Percentiles rank a stretch among this genome's conserved stretches.
Conservation (phyloP, 2,797 vertebrate genomes). For the Caiman crocodilus region DNA sequence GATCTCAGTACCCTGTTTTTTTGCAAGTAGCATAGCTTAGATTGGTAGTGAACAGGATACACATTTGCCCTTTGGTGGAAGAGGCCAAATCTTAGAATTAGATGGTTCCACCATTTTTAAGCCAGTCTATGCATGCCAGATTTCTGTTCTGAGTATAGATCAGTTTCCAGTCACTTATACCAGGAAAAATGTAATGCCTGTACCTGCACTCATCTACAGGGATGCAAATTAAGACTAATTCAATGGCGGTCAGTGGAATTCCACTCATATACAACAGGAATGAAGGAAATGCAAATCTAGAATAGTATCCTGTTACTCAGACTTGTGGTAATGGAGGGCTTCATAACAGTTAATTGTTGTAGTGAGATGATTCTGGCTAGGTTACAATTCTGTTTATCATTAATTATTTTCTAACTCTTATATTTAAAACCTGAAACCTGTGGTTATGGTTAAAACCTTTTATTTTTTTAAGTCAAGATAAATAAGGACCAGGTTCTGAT, state of each 20-base stretch:
- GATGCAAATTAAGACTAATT: background rate
- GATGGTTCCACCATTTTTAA: too few relatives aligned
- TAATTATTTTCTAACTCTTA: background rate
- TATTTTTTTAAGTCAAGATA: background rate
- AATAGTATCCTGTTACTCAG: background rate
- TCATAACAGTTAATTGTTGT: background rate
- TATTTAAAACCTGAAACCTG: background rate
- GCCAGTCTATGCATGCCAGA: background rate
- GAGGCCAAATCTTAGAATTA: too few relatives aligned
- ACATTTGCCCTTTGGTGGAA: too few relatives aligned
- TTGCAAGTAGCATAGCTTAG: too few relatives aligned
- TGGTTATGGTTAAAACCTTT: background rate
- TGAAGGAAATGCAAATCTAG: background rate
- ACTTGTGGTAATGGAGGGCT: fast-evolving
- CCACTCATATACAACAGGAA: background rate
- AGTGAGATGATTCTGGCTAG: background rate
- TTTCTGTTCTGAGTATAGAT: background rate
- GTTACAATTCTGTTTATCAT: background rate
- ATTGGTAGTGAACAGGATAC: too few relatives aligned
- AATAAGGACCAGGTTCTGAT: background rate
- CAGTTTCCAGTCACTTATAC: too few relatives aligned
- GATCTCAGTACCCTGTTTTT: too few relatives aligned
- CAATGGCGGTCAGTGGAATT: background rate
- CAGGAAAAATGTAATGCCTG: background rate
- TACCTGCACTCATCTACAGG: background rate